phyloP scores from a whole-genome alignment of 1,140 invertebrate species.

The Hylaeus anthracinus region DNA sequence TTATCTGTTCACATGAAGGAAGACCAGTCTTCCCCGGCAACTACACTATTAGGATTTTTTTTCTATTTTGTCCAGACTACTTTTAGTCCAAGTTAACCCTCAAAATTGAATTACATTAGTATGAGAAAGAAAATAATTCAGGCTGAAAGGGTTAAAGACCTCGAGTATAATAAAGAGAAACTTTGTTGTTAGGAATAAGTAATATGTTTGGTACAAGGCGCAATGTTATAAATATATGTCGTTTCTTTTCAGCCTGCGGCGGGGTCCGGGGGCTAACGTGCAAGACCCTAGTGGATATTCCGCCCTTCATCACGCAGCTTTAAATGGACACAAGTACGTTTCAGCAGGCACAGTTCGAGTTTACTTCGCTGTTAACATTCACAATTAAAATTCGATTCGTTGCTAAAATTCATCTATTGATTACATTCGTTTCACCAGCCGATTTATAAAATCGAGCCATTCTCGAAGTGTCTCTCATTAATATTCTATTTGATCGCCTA shows the following conservation, averaged over 20 bases:
- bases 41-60: too few relatives aligned
- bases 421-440: background rate
- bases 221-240: background rate
- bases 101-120: too few relatives aligned
- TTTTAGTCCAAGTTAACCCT: too few relatives aligned
- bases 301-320: conserved; percentile 95
- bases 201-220: too few relatives aligned
- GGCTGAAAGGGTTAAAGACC: too few relatives aligned
- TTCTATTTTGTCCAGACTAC: too few relatives aligned
- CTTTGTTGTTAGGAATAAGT: too few relatives aligned
- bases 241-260: conserved; percentile 87
- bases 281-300: conserved; percentile 97
- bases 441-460: background rate
- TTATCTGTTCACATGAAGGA: too few relatives aligned
- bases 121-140: too few relatives aligned
- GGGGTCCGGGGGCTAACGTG: conserved; percentile 94
- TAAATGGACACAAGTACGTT: conserved; percentile 95
- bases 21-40: too few relatives aligned
- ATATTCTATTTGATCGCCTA: conserved; percentile 11
- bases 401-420: background rate
- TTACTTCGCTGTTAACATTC: too few relatives aligned
- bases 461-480: background rate
- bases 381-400: background rate
- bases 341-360: background rate
- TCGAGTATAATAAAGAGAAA: too few relatives aligned